phyloP scores from a whole-genome alignment of 2,888 invertebrate genomes.

The Automeris io region DNA sequence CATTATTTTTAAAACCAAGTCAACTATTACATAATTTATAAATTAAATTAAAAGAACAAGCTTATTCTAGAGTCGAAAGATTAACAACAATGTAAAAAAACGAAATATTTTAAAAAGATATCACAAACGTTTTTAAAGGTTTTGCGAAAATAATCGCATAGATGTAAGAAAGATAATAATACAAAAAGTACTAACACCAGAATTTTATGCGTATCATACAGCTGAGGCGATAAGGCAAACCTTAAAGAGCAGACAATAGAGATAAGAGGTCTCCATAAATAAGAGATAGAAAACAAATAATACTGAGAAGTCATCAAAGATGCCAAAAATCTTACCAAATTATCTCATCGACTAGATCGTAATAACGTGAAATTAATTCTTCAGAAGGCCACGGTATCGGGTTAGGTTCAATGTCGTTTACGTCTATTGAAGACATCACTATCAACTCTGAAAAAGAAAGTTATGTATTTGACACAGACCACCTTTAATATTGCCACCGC shows the following conservation, averaged over 20 bases:
- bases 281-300: background rate
- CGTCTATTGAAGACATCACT: conserved; percentile 54
- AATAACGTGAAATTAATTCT: conserved; percentile 52
- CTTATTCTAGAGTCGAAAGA: too few relatives aligned
- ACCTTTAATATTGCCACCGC: conserved; percentile 1
- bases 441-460: conserved; percentile 48
- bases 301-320: background rate
- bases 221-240: too few relatives aligned
- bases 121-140: too few relatives aligned
- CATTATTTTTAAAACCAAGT: background rate
- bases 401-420: conserved; percentile 38
- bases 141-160: too few relatives aligned
- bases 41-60: too few relatives aligned
- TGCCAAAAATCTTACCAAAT: conserved; percentile 50
- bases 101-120: too few relatives aligned
- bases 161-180: too few relatives aligned
- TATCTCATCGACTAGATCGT: conserved; percentile 53
- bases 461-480: background rate
- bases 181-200: too few relatives aligned
- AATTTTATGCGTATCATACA: too few relatives aligned
- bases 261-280: background rate
- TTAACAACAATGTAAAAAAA: too few relatives aligned
- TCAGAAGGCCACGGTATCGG: conserved; percentile 52
- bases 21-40: too few relatives aligned
- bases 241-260: too few relatives aligned